Percentiles rank a stretch among this genome's conserved stretches.
These are phyloP conservation scores for Nyctibius grandis DNA, from an alignment of 2,797 vertebrate species.

Conservation along the genomic window DNA sequence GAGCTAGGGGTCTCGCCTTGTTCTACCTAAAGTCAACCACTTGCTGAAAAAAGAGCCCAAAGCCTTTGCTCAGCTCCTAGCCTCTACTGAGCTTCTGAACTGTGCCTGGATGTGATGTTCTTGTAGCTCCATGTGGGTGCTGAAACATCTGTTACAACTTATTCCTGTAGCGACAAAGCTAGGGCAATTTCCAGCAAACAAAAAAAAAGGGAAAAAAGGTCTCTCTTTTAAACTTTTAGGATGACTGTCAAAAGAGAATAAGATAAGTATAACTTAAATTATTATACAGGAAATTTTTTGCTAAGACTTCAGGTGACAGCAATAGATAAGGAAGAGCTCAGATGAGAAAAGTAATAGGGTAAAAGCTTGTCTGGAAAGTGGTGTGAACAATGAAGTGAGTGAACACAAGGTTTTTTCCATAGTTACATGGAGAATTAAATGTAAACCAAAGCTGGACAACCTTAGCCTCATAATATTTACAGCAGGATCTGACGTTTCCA, in stretches of 20 bases:
- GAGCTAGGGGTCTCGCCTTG: not conserved
- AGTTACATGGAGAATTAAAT: not conserved
- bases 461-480: not conserved
- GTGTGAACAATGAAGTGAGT: not conserved
- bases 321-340: not conserved
- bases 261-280: not conserved
- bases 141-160: not conserved
- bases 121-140: not conserved
- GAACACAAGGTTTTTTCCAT: not conserved
- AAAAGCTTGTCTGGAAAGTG: not conserved
- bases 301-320: not conserved
- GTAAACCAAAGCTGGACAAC: not conserved
- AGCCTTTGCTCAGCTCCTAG: not conserved
- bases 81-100: not conserved
- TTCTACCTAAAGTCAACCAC: not conserved
- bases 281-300: not conserved
- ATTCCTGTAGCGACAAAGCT: not conserved
- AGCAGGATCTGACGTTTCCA: not conserved
- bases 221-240: not conserved
- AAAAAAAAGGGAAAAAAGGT: not conserved
- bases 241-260: not conserved
- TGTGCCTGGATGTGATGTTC: not conserved
- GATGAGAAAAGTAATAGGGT: not conserved
- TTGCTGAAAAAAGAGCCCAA: not conserved
- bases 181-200: not conserved